Conservation (phyloP, 64 coral and sea anemone genomes). For the Platygyra sinensis region DNA sequence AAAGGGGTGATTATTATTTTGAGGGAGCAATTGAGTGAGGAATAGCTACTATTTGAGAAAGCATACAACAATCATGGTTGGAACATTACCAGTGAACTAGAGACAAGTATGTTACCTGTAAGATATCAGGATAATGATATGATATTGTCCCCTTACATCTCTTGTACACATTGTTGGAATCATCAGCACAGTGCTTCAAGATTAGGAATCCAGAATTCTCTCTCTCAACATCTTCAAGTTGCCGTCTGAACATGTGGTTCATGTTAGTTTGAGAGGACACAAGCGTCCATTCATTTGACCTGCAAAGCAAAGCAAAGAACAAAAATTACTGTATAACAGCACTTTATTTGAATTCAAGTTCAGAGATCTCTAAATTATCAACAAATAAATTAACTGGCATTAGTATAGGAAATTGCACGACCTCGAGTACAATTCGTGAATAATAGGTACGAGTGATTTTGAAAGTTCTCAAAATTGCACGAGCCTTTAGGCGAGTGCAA, state of each 20-base stretch:
- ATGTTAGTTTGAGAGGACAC: constrained; percentile 75
- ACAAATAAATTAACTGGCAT: too few relatives aligned
- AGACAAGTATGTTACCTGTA: constrained; percentile 44
- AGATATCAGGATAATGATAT: constrained; percentile 66
- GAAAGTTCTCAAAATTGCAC: too few relatives aligned
- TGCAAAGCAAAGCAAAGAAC: not conserved
- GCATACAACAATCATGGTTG: too few relatives aligned
- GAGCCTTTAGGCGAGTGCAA: too few relatives aligned
- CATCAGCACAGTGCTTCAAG: constrained; percentile 47
- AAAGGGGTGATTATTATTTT: too few relatives aligned
- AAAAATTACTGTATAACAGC: too few relatives aligned
- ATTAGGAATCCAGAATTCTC: constrained; percentile 45
- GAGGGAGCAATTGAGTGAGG: too few relatives aligned
- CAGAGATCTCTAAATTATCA: too few relatives aligned
- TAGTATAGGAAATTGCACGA: too few relatives aligned
- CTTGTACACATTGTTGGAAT: constrained; percentile 29
- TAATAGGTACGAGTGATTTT: too few relatives aligned
- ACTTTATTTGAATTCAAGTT: not conserved
- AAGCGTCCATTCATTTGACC: constrained; percentile 49
- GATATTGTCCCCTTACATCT: constrained; percentile 50
- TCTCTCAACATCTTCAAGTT: constrained; percentile 44
- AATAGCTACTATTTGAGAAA: too few relatives aligned
- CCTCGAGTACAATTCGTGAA: too few relatives aligned
- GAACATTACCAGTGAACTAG: not conserved
- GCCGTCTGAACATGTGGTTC: constrained; percentile 25